phyloP scores from a whole-genome alignment of 1,140 invertebrate species.

The Bombus confusus region DNA sequence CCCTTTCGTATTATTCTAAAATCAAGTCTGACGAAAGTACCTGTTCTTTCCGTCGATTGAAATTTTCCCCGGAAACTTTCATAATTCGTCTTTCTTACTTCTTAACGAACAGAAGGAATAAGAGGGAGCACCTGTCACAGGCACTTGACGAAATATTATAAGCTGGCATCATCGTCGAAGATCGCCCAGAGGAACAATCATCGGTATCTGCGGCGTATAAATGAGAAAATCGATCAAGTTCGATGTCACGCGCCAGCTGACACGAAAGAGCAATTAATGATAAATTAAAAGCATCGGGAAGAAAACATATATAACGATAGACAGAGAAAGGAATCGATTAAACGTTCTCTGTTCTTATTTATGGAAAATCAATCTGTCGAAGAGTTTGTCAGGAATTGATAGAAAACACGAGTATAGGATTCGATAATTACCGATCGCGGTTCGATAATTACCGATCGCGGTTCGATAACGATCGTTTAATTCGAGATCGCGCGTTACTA shows the following conservation, averaged over 20 bases:
- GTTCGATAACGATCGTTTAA: conserved; percentile 41
- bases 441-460: conserved; percentile 33
- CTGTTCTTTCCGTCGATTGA: no score
- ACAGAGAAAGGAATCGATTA: background rate
- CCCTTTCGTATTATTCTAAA: no score
- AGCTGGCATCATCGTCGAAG: background rate
- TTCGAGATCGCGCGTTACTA: conserved; percentile 4
- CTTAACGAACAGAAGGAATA: no score
- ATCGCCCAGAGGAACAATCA: background rate
- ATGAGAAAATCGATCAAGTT: background rate
- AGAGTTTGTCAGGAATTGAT: background rate
- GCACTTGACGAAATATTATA: background rate
- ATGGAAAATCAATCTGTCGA: background rate
- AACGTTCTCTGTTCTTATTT: background rate
- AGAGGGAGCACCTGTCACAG: no score
- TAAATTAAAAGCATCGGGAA: conserved; percentile 14
- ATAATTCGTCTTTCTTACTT: no score
- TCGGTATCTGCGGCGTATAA: background rate
- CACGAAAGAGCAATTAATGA: conserved; percentile 42
- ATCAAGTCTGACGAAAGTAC: no score
- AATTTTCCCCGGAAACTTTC: no score
- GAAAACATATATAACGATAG: no score
- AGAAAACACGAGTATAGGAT: conserved; percentile 18
- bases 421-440: conserved; percentile 49
- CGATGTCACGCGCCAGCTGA: background rate